Conservation (phyloP, 2,888 invertebrate genomes). For the Hybos culiciformis region DNA sequence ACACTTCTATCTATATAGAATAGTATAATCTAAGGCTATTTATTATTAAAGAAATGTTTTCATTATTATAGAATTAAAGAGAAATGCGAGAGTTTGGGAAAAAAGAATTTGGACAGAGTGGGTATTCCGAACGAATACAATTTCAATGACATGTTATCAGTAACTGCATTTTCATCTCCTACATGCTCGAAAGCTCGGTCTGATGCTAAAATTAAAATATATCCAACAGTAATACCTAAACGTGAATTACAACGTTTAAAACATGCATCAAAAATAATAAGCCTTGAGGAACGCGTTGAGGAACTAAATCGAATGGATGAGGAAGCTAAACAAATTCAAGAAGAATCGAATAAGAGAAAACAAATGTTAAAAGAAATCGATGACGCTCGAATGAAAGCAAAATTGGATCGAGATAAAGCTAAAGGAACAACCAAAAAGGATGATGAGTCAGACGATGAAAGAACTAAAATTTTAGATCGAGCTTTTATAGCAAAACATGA, state of each 20-base stretch:
- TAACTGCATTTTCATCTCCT: too few relatives aligned
- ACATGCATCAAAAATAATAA: slow-evolving; percentile 43
- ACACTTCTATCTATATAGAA: too few relatives aligned
- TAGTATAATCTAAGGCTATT: too few relatives aligned
- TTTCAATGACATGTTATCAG: too few relatives aligned
- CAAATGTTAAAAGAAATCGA: slow-evolving; percentile 37
- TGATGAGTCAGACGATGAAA: slow-evolving; percentile 36
- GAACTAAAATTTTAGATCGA: slow-evolving; percentile 42
- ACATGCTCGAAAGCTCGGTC: slow-evolving; percentile 26
- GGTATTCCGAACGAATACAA: too few relatives aligned
- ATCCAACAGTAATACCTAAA: slow-evolving; percentile 45
- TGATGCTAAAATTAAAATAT: slow-evolving; percentile 19
- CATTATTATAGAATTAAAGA: too few relatives aligned
- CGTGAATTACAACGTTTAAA: slow-evolving; percentile 46
- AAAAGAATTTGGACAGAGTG: too few relatives aligned
- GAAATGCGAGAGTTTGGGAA: too few relatives aligned
- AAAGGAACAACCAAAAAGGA: slow-evolving; percentile 21
- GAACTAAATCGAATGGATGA: slow-evolving; percentile 35
- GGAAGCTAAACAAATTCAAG: slow-evolving; percentile 37
- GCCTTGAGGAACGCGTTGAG: slow-evolving; percentile 36
- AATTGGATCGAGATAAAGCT: slow-evolving; percentile 19
- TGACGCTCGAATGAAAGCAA: slow-evolving; percentile 22
- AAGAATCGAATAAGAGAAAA: slow-evolving; percentile 46
- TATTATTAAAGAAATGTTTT: too few relatives aligned
- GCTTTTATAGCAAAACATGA: slow-evolving; percentile 33